These are phyloP conservation scores for Pungitius pungitius DNA, from an alignment of 2,113 vertebrate genomes.

Conservation along the genomic window DNA sequence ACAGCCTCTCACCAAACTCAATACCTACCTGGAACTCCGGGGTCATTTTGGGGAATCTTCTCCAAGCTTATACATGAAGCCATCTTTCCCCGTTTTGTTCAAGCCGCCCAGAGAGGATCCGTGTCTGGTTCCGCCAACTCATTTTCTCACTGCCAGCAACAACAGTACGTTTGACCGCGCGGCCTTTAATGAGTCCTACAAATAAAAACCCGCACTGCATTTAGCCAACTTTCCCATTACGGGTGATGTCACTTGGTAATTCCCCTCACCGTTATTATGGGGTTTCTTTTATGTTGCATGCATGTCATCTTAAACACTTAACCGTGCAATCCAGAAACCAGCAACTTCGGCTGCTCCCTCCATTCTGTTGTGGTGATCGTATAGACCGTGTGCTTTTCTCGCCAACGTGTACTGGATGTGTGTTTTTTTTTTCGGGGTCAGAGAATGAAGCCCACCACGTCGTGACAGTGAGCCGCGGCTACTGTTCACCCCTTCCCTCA, in stretches of 20 bases:
- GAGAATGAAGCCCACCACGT: constrained; percentile 49
- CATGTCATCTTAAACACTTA: background rate
- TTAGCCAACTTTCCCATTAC: background rate
- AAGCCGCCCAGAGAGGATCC: background rate
- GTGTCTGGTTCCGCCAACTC: background rate
- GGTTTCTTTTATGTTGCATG: background rate
- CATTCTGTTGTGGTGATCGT: too few relatives aligned
- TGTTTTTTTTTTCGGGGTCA: background rate
- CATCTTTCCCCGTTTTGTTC: too few relatives aligned
- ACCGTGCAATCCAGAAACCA: background rate
- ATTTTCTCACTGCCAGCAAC: background rate
- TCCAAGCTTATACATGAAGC: background rate
- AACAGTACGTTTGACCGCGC: background rate
- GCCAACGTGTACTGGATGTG: background rate
- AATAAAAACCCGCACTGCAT: background rate
- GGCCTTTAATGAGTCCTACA: background rate
- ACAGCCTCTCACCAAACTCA: background rate
- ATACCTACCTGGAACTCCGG: background rate
- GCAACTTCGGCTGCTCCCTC: background rate
- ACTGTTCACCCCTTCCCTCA: constrained; percentile 65
- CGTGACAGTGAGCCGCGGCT: constrained; percentile 63
- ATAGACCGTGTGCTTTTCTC: background rate
- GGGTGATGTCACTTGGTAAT: background rate
- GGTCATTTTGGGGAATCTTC: background rate
- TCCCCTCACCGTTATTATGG: background rate